These are phyloP conservation scores for Adelphocoris suturalis DNA, from an alignment of 2,888 invertebrate genomes.

Conservation along the genomic window DNA sequence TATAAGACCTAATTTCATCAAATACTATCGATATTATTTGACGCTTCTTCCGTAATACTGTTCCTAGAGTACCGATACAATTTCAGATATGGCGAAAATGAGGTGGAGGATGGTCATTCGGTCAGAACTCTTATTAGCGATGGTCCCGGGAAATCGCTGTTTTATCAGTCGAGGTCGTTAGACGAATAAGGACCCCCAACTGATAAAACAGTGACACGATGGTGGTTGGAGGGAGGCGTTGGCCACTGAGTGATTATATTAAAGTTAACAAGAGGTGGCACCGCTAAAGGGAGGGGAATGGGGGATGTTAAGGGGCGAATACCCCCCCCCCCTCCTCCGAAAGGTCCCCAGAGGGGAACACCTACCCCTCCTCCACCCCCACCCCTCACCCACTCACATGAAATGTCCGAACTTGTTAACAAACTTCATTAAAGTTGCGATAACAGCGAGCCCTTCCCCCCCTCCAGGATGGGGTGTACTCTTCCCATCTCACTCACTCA, in stretches of 20 bases:
- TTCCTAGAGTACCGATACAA: too few relatives aligned
- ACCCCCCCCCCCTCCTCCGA: background rate
- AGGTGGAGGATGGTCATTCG: too few relatives aligned
- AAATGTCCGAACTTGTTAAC: slow-evolving; percentile 74
- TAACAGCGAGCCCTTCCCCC: slow-evolving; percentile 49
- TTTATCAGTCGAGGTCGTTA: background rate
- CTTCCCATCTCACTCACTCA: background rate
- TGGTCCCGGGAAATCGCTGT: background rate
- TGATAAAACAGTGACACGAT: background rate
- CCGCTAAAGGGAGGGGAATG: background rate
- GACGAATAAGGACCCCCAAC: background rate
- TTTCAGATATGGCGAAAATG: too few relatives aligned
- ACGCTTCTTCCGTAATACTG: too few relatives aligned
- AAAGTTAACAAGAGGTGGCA: slow-evolving; percentile 66
- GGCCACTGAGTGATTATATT: slow-evolving; percentile 69
- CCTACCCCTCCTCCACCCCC: background rate
- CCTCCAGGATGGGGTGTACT: background rate
- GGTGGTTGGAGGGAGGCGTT: background rate
- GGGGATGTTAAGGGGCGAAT: slow-evolving; percentile 44
- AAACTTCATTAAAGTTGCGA: slow-evolving; percentile 74
- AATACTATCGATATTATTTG: too few relatives aligned
- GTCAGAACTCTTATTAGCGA: too few relatives aligned
- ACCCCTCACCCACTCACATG: slow-evolving; percentile 59
- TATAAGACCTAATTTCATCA: too few relatives aligned
- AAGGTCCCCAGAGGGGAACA: slow-evolving; percentile 39